phyloP scores from a whole-genome alignment of 2,113 vertebrate genomes.

The Maccullochella peelii region DNA sequence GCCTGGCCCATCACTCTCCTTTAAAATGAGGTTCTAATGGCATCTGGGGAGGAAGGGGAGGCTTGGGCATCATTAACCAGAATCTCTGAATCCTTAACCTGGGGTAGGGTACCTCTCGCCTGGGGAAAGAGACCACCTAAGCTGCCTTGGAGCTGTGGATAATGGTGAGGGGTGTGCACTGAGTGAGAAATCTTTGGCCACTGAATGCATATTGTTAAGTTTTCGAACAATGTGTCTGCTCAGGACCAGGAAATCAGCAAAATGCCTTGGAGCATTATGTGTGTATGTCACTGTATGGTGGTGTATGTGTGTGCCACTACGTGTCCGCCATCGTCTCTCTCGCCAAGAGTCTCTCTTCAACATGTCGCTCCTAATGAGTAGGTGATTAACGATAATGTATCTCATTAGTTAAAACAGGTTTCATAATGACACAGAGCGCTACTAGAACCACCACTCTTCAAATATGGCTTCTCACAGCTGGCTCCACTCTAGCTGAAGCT shows the following conservation, averaged over 20 bases:
- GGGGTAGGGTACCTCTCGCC: slow-evolving; percentile 40
- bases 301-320: slow-evolving; percentile 5
- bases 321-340: slow-evolving; percentile 33
- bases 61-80: slow-evolving; percentile 72
- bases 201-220: slow-evolving; percentile 12
- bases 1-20: slow-evolving; percentile 74
- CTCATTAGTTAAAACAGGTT: slow-evolving; percentile 79
- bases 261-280: slow-evolving; percentile 34
- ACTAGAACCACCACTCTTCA: slow-evolving; percentile 42
- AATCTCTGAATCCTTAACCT: slow-evolving; percentile 70
- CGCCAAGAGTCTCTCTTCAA: slow-evolving; percentile 62
- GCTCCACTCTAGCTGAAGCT: not conserved
- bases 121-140: slow-evolving; percentile 27
- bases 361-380: slow-evolving; percentile 71
- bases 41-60: slow-evolving; percentile 61
- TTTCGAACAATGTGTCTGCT: slow-evolving; percentile 14
- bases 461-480: slow-evolving; percentile 42
- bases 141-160: slow-evolving; percentile 10
- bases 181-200: slow-evolving; percentile 11
- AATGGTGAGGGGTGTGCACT: slow-evolving; percentile 9
- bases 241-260: slow-evolving; percentile 25
- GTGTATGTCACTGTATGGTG: slow-evolving; percentile 8
- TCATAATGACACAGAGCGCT: slow-evolving; percentile 57
- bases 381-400: slow-evolving; percentile 79
- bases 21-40: slow-evolving; percentile 78